Percentiles rank a stretch among this genome's conserved stretches.
phyloP scores from a whole-genome alignment of 1,140 invertebrate species.

The Branchinecta lindahli region DNA sequence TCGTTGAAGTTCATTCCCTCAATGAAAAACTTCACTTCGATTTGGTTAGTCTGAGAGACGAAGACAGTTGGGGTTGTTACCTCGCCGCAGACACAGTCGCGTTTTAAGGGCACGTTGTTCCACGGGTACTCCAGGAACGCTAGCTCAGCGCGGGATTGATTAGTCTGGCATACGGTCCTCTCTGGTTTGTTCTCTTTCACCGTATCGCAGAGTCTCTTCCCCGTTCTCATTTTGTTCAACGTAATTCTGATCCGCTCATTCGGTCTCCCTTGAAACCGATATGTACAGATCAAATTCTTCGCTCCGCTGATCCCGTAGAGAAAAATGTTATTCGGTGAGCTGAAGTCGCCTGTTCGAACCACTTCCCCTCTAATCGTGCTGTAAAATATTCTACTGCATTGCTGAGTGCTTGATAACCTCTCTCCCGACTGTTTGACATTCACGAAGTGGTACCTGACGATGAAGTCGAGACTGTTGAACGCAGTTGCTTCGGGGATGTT shows the following conservation, averaged over 20 bases:
- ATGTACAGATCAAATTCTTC: constrained; percentile 52
- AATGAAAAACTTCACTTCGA: constrained; percentile 54
- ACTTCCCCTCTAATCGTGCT: constrained; percentile 18
- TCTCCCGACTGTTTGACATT: constrained; percentile 59
- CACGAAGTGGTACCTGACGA: constrained; percentile 64
- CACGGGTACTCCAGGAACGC: constrained; percentile 55
- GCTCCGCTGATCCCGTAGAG: constrained; percentile 61
- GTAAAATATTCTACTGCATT: constrained; percentile 29
- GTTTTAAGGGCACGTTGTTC: constrained; percentile 43
- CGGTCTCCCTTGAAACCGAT: constrained; percentile 51
- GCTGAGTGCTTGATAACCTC: constrained; percentile 32
- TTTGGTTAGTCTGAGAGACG: constrained; percentile 43
- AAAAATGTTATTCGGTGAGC: constrained; percentile 60
- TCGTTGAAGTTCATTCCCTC: constrained; percentile 63
- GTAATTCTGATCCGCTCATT: constrained; percentile 45
- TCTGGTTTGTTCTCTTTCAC: constrained; percentile 12
- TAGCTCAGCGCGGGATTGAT: constrained; percentile 36
- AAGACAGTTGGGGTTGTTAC: constrained; percentile 28
- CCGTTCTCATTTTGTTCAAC: constrained; percentile 36
- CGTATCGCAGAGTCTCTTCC: constrained; percentile 26
- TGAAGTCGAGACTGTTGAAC: constrained; percentile 55
- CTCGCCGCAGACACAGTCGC: constrained; percentile 52
- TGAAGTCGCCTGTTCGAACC: constrained; percentile 36
- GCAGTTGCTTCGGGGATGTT: constrained; percentile 36
- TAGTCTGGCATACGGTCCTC: constrained; percentile 11